Base-by-base conservation (phyloP, 1,140 invertebrate genomes). In the Aphidius gifuensis region DNA sequence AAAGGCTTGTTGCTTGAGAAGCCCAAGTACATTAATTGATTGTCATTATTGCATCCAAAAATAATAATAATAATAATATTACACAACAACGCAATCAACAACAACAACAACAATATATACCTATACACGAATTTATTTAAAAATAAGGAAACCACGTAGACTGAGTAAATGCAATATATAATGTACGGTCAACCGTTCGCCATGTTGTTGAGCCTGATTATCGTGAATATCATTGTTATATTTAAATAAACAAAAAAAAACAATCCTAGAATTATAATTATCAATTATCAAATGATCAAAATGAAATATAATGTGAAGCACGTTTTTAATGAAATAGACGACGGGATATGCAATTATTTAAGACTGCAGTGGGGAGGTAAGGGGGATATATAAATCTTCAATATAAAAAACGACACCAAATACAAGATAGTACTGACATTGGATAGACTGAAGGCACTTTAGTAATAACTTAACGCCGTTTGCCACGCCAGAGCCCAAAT, bases 401-500 rank as follows among this genome's bases (percentile, higher is more conserved):
- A n/a, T n/a, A n/a, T n/a, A n/a, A n/a, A n/a, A n/a, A 80, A 81
- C 78, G 79, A 81, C 78, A 81, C 78, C 79, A 81, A 80, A 81
- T 81, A 80, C 80, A 81, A 81, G 78, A 81, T 80, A 81, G 79
- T 81, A 81, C 79, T 81, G 79, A 81, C 77, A 80, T 80, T 81
- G 78, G 79, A 81, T 81, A 81, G 79, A 81, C 78, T 81, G 79
- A 81, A 77, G 78, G 79, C 79, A 81, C 77, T 72, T 75, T 80
- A 80, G 78, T 79, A 79, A 71, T 79, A 80, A 81, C 78, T 80
- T 80, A 80, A 81, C 71, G 72, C 73, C 73, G 71, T 62, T 47
- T 71, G 71, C 70, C 73, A 73, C 73, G 70, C 71, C 71, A 67
- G 69, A 71, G 66, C 70, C 71, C 69, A 69, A 70, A 74, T 62